Evolutionary conservation across 2,113 vertebrate genomes (phyloP).

Genomic region (Grallaria varia): DNA sequence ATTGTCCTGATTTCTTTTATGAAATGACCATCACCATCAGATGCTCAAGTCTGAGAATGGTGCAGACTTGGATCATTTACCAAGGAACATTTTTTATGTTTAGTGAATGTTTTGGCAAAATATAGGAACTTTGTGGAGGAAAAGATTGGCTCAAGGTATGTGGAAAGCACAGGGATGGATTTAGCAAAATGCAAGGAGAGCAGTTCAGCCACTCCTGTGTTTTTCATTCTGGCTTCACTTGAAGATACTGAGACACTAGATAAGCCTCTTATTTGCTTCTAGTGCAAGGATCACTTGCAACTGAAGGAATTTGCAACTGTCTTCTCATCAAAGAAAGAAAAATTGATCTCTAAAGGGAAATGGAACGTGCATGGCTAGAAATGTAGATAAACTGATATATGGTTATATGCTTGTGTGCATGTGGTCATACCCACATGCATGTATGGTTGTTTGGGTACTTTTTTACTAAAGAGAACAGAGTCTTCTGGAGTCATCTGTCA

Average conservation of each 20-base stretch:
- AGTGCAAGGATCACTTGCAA: neutral
- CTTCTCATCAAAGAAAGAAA: neutral
- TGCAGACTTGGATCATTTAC: neutral
- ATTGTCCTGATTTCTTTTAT: neutral
- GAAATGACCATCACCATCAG: fast-evolving
- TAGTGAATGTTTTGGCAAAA: neutral
- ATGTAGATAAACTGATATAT: neutral
- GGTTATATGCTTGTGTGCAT: neutral
- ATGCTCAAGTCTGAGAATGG: neutral
- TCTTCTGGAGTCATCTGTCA: neutral
- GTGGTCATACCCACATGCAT: fast-evolving
- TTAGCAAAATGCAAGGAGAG: conserved; percentile 79
- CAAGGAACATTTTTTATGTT: neutral
- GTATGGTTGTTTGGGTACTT: neutral
- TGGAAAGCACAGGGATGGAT: conserved; percentile 70
- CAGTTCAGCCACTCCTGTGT: conserved; percentile 72
- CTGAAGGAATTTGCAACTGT: neutral
- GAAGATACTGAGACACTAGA: conserved; percentile 80
- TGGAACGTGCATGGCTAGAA: neutral
- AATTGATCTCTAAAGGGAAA: neutral
- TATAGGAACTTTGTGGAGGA: conserved; percentile 81
- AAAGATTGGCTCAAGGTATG: conserved; percentile 76
- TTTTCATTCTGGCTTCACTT: conserved; percentile 85
- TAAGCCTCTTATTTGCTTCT: conserved; percentile 43
- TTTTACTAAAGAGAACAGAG: neutral